Conservation (phyloP, 2,113 vertebrate species). For the Orthonyx spaldingii region DNA sequence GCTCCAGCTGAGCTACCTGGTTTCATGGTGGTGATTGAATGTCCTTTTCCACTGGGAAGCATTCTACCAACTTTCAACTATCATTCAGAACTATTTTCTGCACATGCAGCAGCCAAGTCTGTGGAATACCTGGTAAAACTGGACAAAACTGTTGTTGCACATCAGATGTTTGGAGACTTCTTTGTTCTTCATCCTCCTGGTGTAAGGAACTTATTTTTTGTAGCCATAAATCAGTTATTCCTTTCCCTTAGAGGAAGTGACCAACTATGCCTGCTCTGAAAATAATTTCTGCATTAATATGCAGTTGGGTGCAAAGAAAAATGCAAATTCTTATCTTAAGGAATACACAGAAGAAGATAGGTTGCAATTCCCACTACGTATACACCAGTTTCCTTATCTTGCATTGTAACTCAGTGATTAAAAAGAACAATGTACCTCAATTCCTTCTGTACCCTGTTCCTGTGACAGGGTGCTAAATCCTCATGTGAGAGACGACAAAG, state of each 20-base stretch:
- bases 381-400: neutral
- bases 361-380: neutral
- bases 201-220: accelerated
- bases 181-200: neutral
- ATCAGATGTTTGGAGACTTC: neutral
- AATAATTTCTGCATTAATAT: neutral
- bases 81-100: neutral
- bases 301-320: neutral
- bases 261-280: neutral
- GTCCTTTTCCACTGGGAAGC: neutral
- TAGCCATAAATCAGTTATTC: neutral
- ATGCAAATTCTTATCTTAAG: neutral
- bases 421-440: neutral
- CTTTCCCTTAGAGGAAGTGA: neutral
- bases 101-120: neutral
- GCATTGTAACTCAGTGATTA: neutral
- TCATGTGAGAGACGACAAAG: accelerated
- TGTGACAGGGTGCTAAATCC: neutral
- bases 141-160: too few species aligned
- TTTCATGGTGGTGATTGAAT: neutral
- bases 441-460: neutral
- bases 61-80: neutral
- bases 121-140: neutral
- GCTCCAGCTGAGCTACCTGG: neutral
- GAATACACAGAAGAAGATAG: neutral